Percentiles rank a stretch among this genome's conserved stretches.
phyloP scores from a whole-genome alignment of 1,140 invertebrate species.

The Zaprionus nigranus region DNA sequence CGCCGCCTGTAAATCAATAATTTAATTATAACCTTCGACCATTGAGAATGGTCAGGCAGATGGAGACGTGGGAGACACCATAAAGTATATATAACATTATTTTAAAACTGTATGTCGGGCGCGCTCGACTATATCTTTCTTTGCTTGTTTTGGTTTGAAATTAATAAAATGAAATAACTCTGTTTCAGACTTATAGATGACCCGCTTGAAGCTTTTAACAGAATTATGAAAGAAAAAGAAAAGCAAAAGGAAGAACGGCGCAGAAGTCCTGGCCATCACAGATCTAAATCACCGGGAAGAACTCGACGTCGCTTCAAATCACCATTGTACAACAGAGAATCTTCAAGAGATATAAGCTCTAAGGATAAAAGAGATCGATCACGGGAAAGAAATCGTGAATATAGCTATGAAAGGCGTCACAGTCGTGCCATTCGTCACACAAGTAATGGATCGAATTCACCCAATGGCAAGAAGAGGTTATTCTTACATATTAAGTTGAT shows the following conservation, averaged over 20 bases:
- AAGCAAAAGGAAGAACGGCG: slow-evolving; percentile 88
- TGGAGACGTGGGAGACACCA: no score
- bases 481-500: slow-evolving; percentile 39
- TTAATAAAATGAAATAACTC: neutral
- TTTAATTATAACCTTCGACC: no score
- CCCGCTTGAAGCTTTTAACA: slow-evolving; percentile 93
- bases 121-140: neutral
- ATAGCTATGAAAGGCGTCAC: slow-evolving; percentile 59
- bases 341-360: slow-evolving; percentile 43
- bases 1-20: no score
- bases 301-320: slow-evolving; percentile 64
- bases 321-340: slow-evolving; percentile 60
- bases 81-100: no score
- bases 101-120: no score
- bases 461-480: slow-evolving; percentile 77
- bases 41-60: no score
- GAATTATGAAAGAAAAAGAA: slow-evolving; percentile 93
- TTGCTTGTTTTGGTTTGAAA: neutral
- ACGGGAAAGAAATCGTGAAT: slow-evolving; percentile 70
- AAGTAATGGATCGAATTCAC: slow-evolving; percentile 61
- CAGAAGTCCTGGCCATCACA: slow-evolving; percentile 61
- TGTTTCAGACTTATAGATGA: slow-evolving; percentile 89
- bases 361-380: slow-evolving; percentile 68
- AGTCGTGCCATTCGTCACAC: slow-evolving; percentile 50
- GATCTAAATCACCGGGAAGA: slow-evolving; percentile 72